Base-by-base conservation (phyloP, 1,140 invertebrate species). In the Pseudomyrmex dendroicus region DNA sequence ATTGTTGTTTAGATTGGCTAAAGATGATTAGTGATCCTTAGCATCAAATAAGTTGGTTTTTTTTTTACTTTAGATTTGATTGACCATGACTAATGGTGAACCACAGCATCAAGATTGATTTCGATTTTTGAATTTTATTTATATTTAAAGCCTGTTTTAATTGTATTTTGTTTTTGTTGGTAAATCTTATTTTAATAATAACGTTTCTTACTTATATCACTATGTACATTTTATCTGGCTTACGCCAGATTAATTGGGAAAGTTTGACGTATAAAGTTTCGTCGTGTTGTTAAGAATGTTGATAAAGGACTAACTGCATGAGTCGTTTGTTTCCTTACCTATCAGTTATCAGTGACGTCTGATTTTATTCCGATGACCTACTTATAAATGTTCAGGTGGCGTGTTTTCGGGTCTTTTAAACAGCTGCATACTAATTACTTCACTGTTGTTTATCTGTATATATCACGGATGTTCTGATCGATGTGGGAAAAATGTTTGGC, bases 381-480 rank as follows among this genome's bases (percentile, higher is more conserved):
- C 77, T 88, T 88, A 52, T 70, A 87, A 87, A 88, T 76, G 86
- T 48, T 10, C 25, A 59, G 59, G 35, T 88, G 25, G 74, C 86
- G 83, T 87, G 86, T 87, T 88, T 61, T 84, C 50, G 72, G 80
- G 54, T 80, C 74, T 85, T 88, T 35, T 88, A 87, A 73, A 84
- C 8, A 72, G 4, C 46, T 46, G 54, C 73, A 62, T 67, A 68
- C 12, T 25, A 35, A 70, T 78, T 83, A 84, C 78, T 73, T 35
- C 8, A 66, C 17, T 62, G 10, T 22, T 46, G 17, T 5, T 44
- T 13, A 54, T 1, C 20, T 20, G 7, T 8, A 5, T 20, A 54
- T 8, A 44, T n/a, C 17, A 35, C 12, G 8, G 46, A 73, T 50
- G 62, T 17, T 50, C 46, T 20, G 15, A 74, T 5, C 17, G 20